Conservation (phyloP, 23 tunicate species). For the Phallusia fumigata region DNA sequence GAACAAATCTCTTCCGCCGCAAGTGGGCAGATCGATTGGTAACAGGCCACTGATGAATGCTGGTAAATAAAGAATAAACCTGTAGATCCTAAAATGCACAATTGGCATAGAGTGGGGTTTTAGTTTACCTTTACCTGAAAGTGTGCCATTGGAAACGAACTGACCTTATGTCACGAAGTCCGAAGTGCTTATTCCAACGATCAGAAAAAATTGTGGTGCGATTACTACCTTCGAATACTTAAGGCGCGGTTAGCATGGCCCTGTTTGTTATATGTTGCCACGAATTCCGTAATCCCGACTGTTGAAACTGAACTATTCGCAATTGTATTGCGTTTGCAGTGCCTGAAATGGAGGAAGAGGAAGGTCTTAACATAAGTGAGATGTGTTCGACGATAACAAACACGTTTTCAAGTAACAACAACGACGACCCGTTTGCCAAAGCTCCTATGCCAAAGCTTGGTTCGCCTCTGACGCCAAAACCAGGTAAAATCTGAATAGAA, state of each 20-base stretch:
- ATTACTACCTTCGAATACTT: too few species aligned
- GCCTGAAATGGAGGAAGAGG: constrained; percentile 83
- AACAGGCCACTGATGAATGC: constrained; percentile 86
- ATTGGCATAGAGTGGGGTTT: neutral
- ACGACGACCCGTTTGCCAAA: constrained; percentile 90
- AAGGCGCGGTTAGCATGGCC: too few species aligned
- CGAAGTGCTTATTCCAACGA: too few species aligned
- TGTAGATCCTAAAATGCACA: neutral
- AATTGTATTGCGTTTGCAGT: constrained; percentile 47
- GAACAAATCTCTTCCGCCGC: constrained; percentile 83
- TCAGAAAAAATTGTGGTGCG: too few species aligned
- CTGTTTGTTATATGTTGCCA: too few species aligned
- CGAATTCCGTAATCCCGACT: too few species aligned
- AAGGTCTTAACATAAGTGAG: constrained; percentile 19
- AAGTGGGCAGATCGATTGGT: constrained; percentile 25
- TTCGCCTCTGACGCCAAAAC: constrained; percentile 32
- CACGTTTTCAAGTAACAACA: constrained; percentile 38
- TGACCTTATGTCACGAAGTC: too few species aligned
- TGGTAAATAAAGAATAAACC: constrained; percentile 29
- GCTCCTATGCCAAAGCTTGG: constrained; percentile 78
- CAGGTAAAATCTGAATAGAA: constrained; percentile 9
- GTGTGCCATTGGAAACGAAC: too few species aligned
- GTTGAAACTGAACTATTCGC: neutral
- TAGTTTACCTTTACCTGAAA: too few species aligned
- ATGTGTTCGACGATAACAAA: constrained; percentile 49